Evolutionary conservation across 2,888 invertebrate genomes (phyloP), one percentile per base, ranked within the genome.

Genomic region (Notodromas monacha): DNA sequence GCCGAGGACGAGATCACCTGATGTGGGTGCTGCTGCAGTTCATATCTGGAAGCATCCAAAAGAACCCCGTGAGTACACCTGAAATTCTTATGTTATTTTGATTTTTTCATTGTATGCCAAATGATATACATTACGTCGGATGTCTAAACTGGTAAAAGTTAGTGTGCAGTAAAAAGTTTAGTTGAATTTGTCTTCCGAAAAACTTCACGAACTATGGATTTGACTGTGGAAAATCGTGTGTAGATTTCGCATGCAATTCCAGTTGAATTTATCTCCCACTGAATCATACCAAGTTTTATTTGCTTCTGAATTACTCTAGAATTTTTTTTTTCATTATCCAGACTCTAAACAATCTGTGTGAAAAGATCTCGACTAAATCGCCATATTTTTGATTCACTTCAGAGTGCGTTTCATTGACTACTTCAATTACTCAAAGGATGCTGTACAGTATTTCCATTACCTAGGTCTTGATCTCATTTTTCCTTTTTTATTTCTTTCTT

Each of bases 1-100:
- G 69, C 35, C 73, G 76, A 48, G 84, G 86, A 1, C 57, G 92
- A 29, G 89, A 89, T 50, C 84, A 92, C 42, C 54, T 96, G n/a
- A 92, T 96, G 89, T 92, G 92, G 89, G 73, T 84, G 12, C 54
- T 92, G 12, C 54, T 96, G 27, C 92, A 96, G 52, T 89, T 84
- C 43, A 77, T 92, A 40, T 86, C 89, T 1, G 86, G 86, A 30
- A 81, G 79, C 43, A 84, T 84, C 42, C 79, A 81, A 47, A 66
- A 81, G 40, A 84, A 84, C 51, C 74, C 81, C 0, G 63, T 70
- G 47, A 49, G 56, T 50, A 31, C 35, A 33, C 15, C 34, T 36
- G 8, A 12, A 11, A 21, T 15, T n/a, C 10, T 30, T 30, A 30
- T 14, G 14, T 11, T 2, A 4, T 3, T 26, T 30, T 30, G 2